phyloP scores from a whole-genome alignment of 1,140 invertebrate genomes.

The Papilio polytes region DNA sequence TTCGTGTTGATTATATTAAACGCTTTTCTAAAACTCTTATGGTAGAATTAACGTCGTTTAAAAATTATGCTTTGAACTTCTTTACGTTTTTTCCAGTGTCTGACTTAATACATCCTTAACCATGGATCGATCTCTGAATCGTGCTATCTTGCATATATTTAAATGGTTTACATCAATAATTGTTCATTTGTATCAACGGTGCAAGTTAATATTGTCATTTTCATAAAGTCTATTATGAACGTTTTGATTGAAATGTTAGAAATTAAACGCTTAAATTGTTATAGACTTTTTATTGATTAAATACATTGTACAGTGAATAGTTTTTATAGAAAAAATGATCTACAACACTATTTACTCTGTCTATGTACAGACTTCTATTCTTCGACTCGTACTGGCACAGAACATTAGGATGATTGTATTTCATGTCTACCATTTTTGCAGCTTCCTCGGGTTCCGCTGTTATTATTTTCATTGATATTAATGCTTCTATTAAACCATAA shows the following conservation, averaged over 20 bases:
- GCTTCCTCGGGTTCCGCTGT: conserved; percentile 65
- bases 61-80: neutral
- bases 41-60: neutral
- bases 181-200: neutral
- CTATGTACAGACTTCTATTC: conserved; percentile 53
- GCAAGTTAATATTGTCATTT: no score
- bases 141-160: no score
- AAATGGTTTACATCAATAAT: neutral
- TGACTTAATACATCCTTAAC: no score
- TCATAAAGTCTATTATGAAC: no score
- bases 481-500: conserved; percentile 67
- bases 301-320: conserved; percentile 59
- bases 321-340: conserved; percentile 62
- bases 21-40: conserved; percentile 24
- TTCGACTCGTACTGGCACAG: conserved; percentile 49
- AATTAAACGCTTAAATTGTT: neutral
- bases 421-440: conserved; percentile 67
- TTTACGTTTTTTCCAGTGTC: neutral
- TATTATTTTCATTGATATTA: conserved; percentile 75
- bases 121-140: no score
- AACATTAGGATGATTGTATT: conserved; percentile 53
- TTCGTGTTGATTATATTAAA: conserved; percentile 27
- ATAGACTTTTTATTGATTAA: neutral
- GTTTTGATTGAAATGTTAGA: neutral
- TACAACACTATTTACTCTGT: conserved; percentile 68